phyloP scores from a whole-genome alignment of 1,140 invertebrate genomes.

The Atta texana region DNA sequence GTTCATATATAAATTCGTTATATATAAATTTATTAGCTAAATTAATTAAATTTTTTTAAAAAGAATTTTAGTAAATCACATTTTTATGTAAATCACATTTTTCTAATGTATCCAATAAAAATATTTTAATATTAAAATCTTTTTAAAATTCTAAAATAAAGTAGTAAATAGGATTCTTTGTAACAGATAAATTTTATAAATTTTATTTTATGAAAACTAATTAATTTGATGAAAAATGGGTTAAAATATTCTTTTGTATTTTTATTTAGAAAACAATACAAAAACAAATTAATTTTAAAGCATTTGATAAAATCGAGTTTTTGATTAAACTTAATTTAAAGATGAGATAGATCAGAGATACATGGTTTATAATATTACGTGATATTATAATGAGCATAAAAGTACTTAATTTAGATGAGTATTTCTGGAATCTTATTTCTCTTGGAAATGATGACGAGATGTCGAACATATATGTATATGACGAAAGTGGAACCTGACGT shows the following conservation, averaged over 20 bases:
- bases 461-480: neutral
- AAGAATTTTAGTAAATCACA: neutral
- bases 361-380: neutral
- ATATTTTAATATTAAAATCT: neutral
- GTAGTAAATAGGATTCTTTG: neutral
- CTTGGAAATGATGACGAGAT: neutral
- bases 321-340: neutral
- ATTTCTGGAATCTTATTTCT: neutral
- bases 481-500: conserved; percentile 38
- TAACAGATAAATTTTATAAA: neutral
- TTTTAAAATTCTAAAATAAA: neutral
- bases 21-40: neutral
- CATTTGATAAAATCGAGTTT: neutral
- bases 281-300: neutral
- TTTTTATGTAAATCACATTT: neutral
- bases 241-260: neutral
- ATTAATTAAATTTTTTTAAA: conserved; percentile 1
- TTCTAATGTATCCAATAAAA: too few species aligned
- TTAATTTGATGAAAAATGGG: too few species aligned
- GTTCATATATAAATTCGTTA: too few species aligned
- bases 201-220: neutral
- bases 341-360: neutral
- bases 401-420: neutral
- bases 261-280: neutral
- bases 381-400: conserved; percentile 11